A percentile compares a stretch with the other conserved stretches of the same genome.
These are phyloP conservation scores for Halichoeres trimaculatus DNA, from an alignment of 2,113 vertebrate genomes.

Conservation along the genomic window DNA sequence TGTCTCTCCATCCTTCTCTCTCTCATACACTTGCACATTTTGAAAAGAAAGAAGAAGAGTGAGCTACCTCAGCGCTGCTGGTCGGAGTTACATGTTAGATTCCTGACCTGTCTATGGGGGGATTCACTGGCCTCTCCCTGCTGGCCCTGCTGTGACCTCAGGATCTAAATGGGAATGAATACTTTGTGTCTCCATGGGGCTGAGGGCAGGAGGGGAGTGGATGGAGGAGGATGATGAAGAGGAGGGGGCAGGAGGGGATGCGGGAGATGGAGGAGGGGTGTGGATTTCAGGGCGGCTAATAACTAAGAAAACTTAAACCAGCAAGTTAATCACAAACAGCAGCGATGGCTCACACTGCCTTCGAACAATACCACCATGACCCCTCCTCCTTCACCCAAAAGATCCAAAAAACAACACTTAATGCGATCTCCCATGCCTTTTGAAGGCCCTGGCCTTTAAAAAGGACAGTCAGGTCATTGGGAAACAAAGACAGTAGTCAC, in stretches of 20 bases:
- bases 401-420: slow-evolving; percentile 67
- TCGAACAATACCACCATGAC: slow-evolving; percentile 67
- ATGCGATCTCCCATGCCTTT: slow-evolving; percentile 74
- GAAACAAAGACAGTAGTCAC: not conserved
- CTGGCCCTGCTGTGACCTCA: slow-evolving; percentile 87
- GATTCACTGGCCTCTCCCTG: slow-evolving; percentile 74
- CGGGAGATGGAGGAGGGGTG: slow-evolving; percentile 64
- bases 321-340: slow-evolving; percentile 87
- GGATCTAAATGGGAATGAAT: slow-evolving; percentile 89
- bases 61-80: slow-evolving; percentile 74
- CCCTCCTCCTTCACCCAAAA: slow-evolving; percentile 51
- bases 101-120: slow-evolving; percentile 81
- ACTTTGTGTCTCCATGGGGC: slow-evolving; percentile 85
- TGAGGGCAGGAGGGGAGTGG: slow-evolving; percentile 63
- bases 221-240: slow-evolving; percentile 27
- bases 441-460: slow-evolving; percentile 68
- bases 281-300: slow-evolving; percentile 77
- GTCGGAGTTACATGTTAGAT: slow-evolving; percentile 81
- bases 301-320: slow-evolving; percentile 80
- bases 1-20: slow-evolving; percentile 29
- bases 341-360: slow-evolving; percentile 78
- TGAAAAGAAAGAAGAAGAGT: slow-evolving; percentile 64
- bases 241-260: slow-evolving; percentile 54
- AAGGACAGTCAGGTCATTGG: slow-evolving; percentile 56
- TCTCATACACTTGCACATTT: slow-evolving; percentile 64